Percentiles rank a stretch among this genome's conserved stretches.
These are phyloP conservation scores for Pogonocherus hispidulus DNA, from an alignment of 2,888 invertebrate genomes.

Conservation along the genomic window DNA sequence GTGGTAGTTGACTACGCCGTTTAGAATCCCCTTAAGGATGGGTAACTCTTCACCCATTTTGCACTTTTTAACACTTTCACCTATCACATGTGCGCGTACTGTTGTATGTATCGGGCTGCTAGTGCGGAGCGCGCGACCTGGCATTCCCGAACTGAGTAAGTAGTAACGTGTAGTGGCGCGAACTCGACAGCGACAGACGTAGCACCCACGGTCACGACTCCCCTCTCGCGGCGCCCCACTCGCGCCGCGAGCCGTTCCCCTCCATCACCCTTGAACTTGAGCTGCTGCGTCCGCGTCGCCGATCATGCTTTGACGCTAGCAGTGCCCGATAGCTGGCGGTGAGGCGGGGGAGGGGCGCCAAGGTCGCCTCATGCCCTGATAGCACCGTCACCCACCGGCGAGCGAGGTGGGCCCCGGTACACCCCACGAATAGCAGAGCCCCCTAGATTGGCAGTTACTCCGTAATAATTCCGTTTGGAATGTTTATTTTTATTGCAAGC, in stretches of 20 bases:
- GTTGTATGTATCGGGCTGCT: constrained; percentile 61
- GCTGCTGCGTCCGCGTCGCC: constrained; percentile 55
- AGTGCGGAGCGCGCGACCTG: constrained; percentile 63
- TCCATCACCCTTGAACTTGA: constrained; percentile 70
- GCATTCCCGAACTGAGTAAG: constrained; percentile 65
- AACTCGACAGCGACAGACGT: constrained; percentile 68
- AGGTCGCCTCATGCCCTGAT: constrained; percentile 50
- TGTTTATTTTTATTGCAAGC: constrained; percentile 2
- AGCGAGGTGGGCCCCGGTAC: constrained; percentile 34
- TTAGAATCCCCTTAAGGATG: constrained; percentile 90
- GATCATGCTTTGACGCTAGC: constrained; percentile 53
- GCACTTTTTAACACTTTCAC: constrained; percentile 62
- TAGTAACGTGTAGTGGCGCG: constrained; percentile 57
- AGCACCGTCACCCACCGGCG: constrained; percentile 43
- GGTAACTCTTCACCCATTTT: constrained; percentile 92
- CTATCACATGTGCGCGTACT: constrained; percentile 61
- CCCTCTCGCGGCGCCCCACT: constrained; percentile 52
- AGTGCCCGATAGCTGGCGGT: constrained; percentile 49
- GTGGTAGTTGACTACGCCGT: constrained; percentile 91
- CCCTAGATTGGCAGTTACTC: too few relatives aligned
- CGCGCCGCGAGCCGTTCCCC: constrained; percentile 60
- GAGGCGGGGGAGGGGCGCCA: constrained; percentile 49
- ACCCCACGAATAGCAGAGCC: constrained; percentile 10
- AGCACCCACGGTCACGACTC: constrained; percentile 69
- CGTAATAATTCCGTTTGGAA: neutral